Evolutionary conservation across 2,797 vertebrate genomes (phyloP), one percentile per base, ranked within the genome.

Genomic region (Diglossa cyanea): DNA sequence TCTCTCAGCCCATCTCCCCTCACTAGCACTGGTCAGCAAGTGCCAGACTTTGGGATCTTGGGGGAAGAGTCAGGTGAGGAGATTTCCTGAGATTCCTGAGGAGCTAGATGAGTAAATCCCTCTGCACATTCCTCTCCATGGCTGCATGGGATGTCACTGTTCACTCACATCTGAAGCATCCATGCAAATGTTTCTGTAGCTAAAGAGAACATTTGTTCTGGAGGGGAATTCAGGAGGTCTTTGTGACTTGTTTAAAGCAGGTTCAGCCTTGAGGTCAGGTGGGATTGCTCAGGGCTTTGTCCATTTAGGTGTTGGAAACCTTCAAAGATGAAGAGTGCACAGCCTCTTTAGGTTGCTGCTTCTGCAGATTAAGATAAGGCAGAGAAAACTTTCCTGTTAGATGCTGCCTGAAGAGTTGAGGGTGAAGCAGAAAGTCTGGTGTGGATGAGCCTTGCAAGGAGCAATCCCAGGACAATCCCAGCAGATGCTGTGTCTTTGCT

Each of bases 401-500:
- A 33, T 17, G 10, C 13, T 63, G 26, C 40, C 39, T 18, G 37
- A 60, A 50, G 35, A 85, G 28, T 6, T 90, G 48, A 68, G 77
- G 35, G 11, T 42, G 23, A 74, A 62, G 20, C 37, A 70, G 54
- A 17, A 66, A 35, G 4, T 54, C 54, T 45, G 21, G 3, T 13
- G 25, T 77, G 21, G 26, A 67, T 79, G 28, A 58, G 11, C n/a
- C 35, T 65, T 47, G 33, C 31, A 16, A 87, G 67, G n/a, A 58
- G 48, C 31, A 77, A 39, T 75, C 25, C 30, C 30, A 77, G 33
- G 14, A 45, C 33, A 58, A 65, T 61, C 26, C 17, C n/a, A 73
- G 37, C 7, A 21, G 44, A 12, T 0, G 0, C 9, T 31, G 21
- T n/a, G 23, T 33, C 21, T 94, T 70, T 28, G 37, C 10, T 33